These are phyloP conservation scores for Chroicocephalus ridibundus DNA, from an alignment of 2,113 vertebrate genomes.

Conservation along the genomic window DNA sequence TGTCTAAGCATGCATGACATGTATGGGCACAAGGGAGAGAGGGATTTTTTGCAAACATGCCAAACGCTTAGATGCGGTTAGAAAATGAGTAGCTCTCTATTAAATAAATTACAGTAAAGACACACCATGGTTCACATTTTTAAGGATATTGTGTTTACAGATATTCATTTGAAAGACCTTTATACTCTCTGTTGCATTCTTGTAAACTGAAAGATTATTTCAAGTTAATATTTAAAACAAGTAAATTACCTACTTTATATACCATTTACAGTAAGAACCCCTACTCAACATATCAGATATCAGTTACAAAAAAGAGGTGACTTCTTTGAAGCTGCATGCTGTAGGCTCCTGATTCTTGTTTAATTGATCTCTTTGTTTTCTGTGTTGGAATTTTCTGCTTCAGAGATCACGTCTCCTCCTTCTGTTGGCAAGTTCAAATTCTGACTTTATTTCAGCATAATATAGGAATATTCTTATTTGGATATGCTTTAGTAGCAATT, in stretches of 20 bases:
- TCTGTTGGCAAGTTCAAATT: not conserved
- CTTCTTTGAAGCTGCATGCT: not conserved
- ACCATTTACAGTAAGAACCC: not conserved
- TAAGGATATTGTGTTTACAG: not conserved
- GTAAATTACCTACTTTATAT: not conserved
- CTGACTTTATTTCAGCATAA: not conserved
- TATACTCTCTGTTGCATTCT: not conserved
- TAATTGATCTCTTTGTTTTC: not conserved
- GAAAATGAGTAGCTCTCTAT: not conserved
- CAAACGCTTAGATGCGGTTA: not conserved
- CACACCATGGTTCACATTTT: not conserved
- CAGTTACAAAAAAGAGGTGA: not conserved
- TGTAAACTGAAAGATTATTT: not conserved
- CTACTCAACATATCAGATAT: not conserved
- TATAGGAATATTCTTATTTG: not conserved
- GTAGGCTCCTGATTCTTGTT: not conserved
- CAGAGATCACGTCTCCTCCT: not conserved
- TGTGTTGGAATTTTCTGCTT: not conserved
- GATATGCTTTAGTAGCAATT: not conserved
- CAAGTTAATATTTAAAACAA: not conserved
- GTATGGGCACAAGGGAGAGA: not conserved
- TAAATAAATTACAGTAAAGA: not conserved
- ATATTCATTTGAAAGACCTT: not conserved
- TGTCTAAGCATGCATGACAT: not conserved
- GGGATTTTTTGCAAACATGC: not conserved